Evolutionary conservation across 1,140 invertebrate species (phyloP).

Genomic region (Tribolium madens): DNA sequence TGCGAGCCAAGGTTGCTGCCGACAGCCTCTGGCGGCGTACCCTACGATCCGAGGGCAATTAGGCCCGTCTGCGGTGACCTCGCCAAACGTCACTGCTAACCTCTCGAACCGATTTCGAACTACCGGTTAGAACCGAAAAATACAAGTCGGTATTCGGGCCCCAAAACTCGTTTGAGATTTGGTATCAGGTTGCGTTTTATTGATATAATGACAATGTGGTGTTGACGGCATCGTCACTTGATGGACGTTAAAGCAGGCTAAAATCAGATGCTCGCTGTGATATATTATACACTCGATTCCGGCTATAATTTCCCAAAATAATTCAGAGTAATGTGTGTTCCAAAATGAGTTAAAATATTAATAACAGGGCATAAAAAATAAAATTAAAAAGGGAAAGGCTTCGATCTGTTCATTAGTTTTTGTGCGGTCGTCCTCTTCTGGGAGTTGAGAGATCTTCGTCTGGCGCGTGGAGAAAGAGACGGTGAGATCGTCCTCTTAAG

Average conservation of each 20-base stretch:
- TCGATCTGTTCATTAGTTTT: conserved; percentile 63
- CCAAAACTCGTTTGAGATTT: conserved; percentile 31
- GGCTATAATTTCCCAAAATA: conserved; percentile 56
- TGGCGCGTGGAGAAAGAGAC: conserved; percentile 10
- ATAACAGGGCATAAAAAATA: conserved; percentile 60
- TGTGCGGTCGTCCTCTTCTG: conserved; percentile 53
- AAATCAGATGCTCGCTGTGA: conserved; percentile 42
- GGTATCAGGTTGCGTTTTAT: conserved; percentile 47
- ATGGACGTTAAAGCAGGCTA: conserved; percentile 37
- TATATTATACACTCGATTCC: conserved; percentile 49
- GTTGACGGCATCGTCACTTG: conserved; percentile 43
- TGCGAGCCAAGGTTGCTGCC: conserved; percentile 52
- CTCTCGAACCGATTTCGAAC: not conserved
- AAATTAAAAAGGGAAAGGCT: conserved; percentile 58
- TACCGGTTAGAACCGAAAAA: not conserved
- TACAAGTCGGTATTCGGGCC: not conserved
- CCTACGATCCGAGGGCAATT: conserved; percentile 50
- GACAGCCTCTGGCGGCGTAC: conserved; percentile 48
- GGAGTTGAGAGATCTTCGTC: conserved; percentile 41
- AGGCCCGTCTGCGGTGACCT: conserved; percentile 24
- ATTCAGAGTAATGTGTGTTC: conserved; percentile 50
- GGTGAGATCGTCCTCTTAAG: conserved; percentile 54
- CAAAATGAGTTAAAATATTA: conserved; percentile 63
- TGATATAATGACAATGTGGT: conserved; percentile 52
- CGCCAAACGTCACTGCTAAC: not conserved